These are phyloP conservation scores for Seriola rivoliana DNA, from an alignment of 2,113 vertebrate species.

Conservation along the genomic window DNA sequence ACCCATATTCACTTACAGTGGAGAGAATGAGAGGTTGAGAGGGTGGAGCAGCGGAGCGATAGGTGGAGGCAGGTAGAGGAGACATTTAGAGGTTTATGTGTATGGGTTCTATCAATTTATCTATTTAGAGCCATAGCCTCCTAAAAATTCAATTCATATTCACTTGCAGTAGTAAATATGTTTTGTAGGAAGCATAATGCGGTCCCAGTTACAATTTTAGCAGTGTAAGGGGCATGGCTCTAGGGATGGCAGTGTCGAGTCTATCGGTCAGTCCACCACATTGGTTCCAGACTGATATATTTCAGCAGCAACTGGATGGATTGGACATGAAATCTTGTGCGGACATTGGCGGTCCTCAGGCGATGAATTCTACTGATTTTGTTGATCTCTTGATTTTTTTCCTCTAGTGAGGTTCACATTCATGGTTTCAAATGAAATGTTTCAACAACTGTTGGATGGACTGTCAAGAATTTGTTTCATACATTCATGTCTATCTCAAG, in stretches of 20 bases:
- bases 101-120: not conserved
- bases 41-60: constrained; percentile 43
- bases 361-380: not conserved
- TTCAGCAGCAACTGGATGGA: not conserved
- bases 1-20: constrained; percentile 68
- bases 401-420: not conserved
- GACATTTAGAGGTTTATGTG: not conserved
- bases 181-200: not conserved
- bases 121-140: not conserved
- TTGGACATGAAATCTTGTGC: too few relatives aligned
- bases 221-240: not conserved
- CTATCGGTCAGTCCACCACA: not conserved
- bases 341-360: not conserved
- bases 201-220: not conserved
- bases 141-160: too few relatives aligned
- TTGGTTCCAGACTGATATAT: not conserved
- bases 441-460: not conserved
- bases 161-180: not conserved
- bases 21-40: constrained; percentile 42
- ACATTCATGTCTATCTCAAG: not conserved
- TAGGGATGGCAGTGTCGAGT: too few relatives aligned
- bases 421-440: not conserved
- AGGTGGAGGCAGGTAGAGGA: constrained; percentile 17
- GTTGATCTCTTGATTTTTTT: not conserved
- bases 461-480: not conserved